These are phyloP conservation scores for Leptoclinus maculatus DNA, from an alignment of 2,797 vertebrate genomes.

Conservation along the genomic window DNA sequence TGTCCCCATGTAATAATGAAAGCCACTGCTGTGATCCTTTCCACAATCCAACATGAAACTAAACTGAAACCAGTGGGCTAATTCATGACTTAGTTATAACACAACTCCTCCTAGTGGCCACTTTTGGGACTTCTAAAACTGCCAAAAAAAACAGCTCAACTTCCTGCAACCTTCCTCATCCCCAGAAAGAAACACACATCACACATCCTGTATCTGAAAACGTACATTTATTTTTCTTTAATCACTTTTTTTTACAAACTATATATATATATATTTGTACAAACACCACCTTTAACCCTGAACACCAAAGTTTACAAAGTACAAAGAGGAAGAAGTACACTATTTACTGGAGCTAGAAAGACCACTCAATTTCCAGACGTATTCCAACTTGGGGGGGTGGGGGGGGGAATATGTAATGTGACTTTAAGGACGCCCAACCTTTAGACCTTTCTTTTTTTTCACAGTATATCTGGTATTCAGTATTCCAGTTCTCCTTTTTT, in stretches of 20 bases:
- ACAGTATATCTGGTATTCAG: conserved; percentile 13
- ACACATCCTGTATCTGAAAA: conserved; percentile 57
- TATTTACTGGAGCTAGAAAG: conserved; percentile 31
- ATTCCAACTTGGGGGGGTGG: background rate
- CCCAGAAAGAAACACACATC: conserved; percentile 26
- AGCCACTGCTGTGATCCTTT: conserved; percentile 19
- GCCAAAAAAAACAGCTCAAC: conserved; percentile 5
- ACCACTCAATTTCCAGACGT: conserved; percentile 45
- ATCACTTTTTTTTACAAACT: conserved; percentile 64
- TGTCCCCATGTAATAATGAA: conserved; percentile 1
- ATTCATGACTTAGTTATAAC: background rate
- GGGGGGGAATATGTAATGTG: background rate
- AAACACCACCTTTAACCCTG: conserved; percentile 63
- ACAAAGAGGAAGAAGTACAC: conserved; percentile 50
- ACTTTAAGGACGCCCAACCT: background rate
- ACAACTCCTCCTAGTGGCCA: conserved; percentile 64
- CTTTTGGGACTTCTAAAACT: conserved; percentile 6
- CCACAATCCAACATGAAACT: conserved; percentile 23
- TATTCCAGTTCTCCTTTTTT: background rate
- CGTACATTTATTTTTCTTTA: conserved; percentile 68
- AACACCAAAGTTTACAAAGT: conserved; percentile 65
- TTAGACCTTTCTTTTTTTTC: background rate
- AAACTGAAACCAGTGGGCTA: background rate
- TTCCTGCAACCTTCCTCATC: background rate
- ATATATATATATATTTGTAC: conserved; percentile 33